Conservation (phyloP, 2,888 invertebrate genomes). For the Smittia aterrima region DNA sequence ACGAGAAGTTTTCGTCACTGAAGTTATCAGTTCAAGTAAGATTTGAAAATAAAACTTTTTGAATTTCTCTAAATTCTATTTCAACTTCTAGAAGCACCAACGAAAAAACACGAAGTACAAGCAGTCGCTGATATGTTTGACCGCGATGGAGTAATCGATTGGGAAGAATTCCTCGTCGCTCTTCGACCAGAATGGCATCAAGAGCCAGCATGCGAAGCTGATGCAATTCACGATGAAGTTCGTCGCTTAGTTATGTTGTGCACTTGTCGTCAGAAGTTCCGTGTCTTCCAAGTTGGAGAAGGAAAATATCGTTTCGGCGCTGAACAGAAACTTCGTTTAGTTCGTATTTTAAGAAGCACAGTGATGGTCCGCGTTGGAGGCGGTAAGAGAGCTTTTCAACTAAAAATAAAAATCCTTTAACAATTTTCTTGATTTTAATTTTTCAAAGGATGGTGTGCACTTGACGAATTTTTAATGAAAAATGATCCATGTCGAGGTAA, state of each 20-base stretch:
- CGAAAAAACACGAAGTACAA: constrained; percentile 96
- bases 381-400: too few species aligned
- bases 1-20: constrained; percentile 95
- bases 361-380: constrained; percentile 99
- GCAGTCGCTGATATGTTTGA: constrained; percentile 98
- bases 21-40: constrained; percentile 94
- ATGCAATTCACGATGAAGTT: constrained; percentile 98
- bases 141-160: constrained; percentile 92
- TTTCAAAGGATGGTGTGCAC: constrained; percentile 99
- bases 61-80: constrained; percentile 13
- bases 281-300: constrained; percentile 98
- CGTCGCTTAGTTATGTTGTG: constrained; percentile 94
- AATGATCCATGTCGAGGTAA: constrained; percentile 99
- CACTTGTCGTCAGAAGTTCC: constrained; percentile 96
- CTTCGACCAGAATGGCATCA: constrained; percentile 94
- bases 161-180: constrained; percentile 98
- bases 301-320: constrained; percentile 99
- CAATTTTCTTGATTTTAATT: too few species aligned
- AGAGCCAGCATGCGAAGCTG: constrained; percentile 80
- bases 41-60: neutral
- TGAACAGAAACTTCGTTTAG: constrained; percentile 95
- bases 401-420: too few species aligned
- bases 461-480: constrained; percentile 98
- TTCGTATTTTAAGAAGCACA: constrained; percentile 96
- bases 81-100: constrained; percentile 82